Evolutionary conservation across 2,888 invertebrate genomes (phyloP).

Genomic region (Agonopterix heracliana): DNA sequence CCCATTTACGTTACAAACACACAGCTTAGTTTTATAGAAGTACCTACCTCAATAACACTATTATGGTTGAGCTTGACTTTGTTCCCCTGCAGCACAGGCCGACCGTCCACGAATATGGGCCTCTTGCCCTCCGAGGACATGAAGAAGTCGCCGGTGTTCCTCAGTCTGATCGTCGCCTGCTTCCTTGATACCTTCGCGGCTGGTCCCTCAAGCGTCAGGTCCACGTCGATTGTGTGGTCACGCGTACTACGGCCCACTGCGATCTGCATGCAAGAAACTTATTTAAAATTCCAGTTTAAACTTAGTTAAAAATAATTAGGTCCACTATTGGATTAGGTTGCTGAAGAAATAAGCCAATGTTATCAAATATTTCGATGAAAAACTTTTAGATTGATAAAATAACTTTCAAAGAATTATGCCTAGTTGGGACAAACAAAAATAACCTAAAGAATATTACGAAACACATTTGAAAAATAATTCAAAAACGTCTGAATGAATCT

Average conservation of each 20-base stretch:
- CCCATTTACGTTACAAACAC: no score
- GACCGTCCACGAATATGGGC: conserved; percentile 95
- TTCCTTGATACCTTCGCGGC: conserved; percentile 94
- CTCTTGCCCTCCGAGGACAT: conserved; percentile 96
- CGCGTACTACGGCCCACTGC: conserved; percentile 94
- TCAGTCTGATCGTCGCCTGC: conserved; percentile 92
- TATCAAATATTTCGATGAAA: no score
- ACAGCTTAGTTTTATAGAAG: neutral
- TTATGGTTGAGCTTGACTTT: conserved; percentile 95
- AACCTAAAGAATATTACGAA: no score
- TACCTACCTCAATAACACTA: conserved; percentile 94
- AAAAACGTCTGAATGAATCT: no score
- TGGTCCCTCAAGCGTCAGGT: conserved; percentile 94
- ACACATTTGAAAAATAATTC: no score
- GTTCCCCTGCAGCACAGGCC: conserved; percentile 90
- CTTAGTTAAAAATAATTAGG: no score
- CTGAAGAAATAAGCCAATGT: no score
- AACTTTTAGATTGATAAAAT: no score
- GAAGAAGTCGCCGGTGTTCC: conserved; percentile 96
- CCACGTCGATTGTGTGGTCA: conserved; percentile 94
- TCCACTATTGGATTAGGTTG: no score
- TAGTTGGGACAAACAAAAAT: no score
- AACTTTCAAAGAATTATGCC: no score
- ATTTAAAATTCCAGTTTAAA: no score
- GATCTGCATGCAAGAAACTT: conserved; percentile 72